Evolutionary conservation across 2,113 vertebrate genomes (phyloP).

Genomic region (rat (Rattus norvegicus)): GRCr8 NC_086021.1:77888501-77889000

Average conservation of each 20-base stretch:
- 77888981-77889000: neutral
- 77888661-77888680: too few relatives aligned
- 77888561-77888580: too few relatives aligned
- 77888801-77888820: neutral
- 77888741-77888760: slow-evolving; percentile 15
- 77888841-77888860: neutral
- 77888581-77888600: too few relatives aligned
- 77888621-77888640: too few relatives aligned
- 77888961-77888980: neutral
- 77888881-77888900: neutral
- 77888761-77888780: neutral
- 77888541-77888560: neutral
- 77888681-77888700: too few relatives aligned
- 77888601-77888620: too few relatives aligned
- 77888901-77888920: neutral
- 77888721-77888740: neutral
- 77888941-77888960: neutral
- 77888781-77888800: neutral
- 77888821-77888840: neutral
- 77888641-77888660: too few relatives aligned
- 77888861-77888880: neutral
- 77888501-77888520: neutral
- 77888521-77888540: neutral
- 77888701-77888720: too few relatives aligned
- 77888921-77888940: slow-evolving; percentile 43